Percentiles rank a stretch among this genome's conserved stretches.
Conservation (phyloP, 2,797 vertebrate genomes). For the Pseudocheirus occidentalis region DNA sequence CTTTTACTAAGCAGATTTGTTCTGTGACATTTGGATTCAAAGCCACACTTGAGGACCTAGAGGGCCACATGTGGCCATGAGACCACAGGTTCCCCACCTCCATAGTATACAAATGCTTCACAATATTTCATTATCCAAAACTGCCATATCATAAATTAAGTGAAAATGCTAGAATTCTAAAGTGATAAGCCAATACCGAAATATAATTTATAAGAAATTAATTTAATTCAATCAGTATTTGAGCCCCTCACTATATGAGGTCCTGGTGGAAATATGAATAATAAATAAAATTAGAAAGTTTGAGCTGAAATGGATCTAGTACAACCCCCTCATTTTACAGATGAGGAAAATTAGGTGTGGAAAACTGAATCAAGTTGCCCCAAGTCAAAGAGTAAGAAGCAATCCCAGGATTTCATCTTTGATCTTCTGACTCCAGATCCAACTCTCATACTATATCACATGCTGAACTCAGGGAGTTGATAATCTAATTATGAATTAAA, state of each 20-base stretch:
- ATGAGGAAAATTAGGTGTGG: not conserved
- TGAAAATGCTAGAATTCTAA: not conserved
- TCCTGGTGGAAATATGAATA: not conserved
- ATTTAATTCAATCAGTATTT: not conserved
- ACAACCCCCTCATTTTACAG: not conserved
- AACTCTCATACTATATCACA: not conserved
- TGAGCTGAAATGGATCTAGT: not conserved
- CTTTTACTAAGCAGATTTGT: no score
- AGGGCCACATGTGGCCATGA: no score
- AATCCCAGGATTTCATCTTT: not conserved
- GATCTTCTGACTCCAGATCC: not conserved
- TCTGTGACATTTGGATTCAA: no score
- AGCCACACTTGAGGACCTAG: no score
- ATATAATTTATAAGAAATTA: not conserved
- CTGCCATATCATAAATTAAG: not conserved
- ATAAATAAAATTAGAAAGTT: not conserved
- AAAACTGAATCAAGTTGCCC: not conserved
- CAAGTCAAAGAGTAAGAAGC: not conserved
- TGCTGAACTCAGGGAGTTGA: not conserved
- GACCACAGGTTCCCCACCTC: no score
- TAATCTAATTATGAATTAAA: not conserved
- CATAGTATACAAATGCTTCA: not conserved
- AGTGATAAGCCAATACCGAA: not conserved
- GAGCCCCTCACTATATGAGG: not conserved
- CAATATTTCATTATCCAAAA: not conserved